Percentiles rank a stretch among this genome's conserved stretches.
These are phyloP conservation scores for Gnatocerus cornutus DNA, from an alignment of 2,888 invertebrate genomes.

Conservation along the genomic window DNA sequence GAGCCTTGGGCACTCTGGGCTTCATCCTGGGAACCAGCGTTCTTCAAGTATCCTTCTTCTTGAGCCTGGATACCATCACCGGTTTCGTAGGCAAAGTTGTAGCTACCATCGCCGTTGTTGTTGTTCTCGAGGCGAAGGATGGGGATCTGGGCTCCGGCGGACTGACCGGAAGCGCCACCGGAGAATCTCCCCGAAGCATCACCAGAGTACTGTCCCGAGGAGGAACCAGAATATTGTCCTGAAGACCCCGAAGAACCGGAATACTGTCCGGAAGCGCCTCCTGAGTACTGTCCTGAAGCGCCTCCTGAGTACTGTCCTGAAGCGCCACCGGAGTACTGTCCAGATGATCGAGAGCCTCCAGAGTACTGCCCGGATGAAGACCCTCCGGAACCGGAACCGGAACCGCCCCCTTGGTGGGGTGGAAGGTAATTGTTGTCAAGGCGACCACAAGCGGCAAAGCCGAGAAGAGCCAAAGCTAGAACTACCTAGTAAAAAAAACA, in stretches of 20 bases:
- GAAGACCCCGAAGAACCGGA: conserved; percentile 46
- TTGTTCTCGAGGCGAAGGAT: conserved; percentile 64
- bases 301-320: conserved; percentile 41
- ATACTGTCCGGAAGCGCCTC: background rate
- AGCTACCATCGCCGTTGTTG: conserved; percentile 64
- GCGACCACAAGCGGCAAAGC: conserved; percentile 60
- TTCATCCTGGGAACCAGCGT: conserved; percentile 64
- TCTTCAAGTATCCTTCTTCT: conserved; percentile 60
- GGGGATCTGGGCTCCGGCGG: conserved; percentile 56
- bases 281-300: conserved; percentile 45
- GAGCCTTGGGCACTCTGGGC: conserved; percentile 61
- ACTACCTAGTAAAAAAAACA: conserved; percentile 51
- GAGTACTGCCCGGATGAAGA: conserved; percentile 1
- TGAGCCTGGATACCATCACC: conserved; percentile 73
- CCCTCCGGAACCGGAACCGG: conserved; percentile 30
- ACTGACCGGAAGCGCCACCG: conserved; percentile 48
- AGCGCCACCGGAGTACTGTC: conserved; percentile 49
- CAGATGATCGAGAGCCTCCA: conserved; percentile 50
- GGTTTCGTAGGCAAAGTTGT: conserved; percentile 72
- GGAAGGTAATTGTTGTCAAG: conserved; percentile 62
- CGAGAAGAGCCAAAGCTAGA: conserved; percentile 59
- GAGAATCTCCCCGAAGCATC: conserved; percentile 48
- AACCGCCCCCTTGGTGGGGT: conserved; percentile 46
- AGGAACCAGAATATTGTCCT: conserved; percentile 49
- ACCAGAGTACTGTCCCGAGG: conserved; percentile 48